Base-by-base conservation (phyloP, 2,888 invertebrate genomes). In the Schizotus pectinicornis region DNA sequence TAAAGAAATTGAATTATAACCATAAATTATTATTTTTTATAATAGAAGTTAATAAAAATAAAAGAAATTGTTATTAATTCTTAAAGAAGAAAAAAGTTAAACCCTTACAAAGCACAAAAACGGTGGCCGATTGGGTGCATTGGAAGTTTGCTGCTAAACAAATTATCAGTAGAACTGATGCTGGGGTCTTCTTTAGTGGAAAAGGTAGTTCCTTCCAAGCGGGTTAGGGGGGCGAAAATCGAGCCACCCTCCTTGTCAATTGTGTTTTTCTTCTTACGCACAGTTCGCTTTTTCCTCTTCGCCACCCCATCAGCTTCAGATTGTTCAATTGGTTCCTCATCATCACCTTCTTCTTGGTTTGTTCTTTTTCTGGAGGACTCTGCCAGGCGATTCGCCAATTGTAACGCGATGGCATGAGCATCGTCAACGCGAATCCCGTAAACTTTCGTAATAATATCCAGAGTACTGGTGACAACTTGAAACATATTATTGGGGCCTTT, bases 381-480 rank as follows among this genome's bases (percentile, higher is more conserved):
- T 1, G 73, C 85, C 48, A 89, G 79, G 1, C 88, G 90, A 0
- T 88, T 86, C 0, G 88, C 87, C 81, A 95, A 88, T 73, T 92
- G 90, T 63, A 92, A 80, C 1, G 91, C 89, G 73, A 93, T 91
- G 38, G 87, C 83, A 76, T 95, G 90, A 7, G 95, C 86, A 34
- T 89, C 89, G 78, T 96, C 95, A 0, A 96, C 95, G 58, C 95
- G 84, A 59, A 89, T 86, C 0, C 92, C 89, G 78, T 95, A 95
- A 48, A 95, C 94, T 75, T 92, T 91, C 0, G 94, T 87, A 6
- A 94, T 92, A 0, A 94, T 94, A 77, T 95, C 95, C 45, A 96
- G 80, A 0, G 95, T 90, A 0, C 90, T 90, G 43, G 93, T 91
- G 1, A 92, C 94, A 7, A 92, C 87, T 84, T 92, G 87, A 46